These are phyloP conservation scores for Phaethon lepturus DNA, from an alignment of 2,113 vertebrate genomes.

Conservation along the genomic window DNA sequence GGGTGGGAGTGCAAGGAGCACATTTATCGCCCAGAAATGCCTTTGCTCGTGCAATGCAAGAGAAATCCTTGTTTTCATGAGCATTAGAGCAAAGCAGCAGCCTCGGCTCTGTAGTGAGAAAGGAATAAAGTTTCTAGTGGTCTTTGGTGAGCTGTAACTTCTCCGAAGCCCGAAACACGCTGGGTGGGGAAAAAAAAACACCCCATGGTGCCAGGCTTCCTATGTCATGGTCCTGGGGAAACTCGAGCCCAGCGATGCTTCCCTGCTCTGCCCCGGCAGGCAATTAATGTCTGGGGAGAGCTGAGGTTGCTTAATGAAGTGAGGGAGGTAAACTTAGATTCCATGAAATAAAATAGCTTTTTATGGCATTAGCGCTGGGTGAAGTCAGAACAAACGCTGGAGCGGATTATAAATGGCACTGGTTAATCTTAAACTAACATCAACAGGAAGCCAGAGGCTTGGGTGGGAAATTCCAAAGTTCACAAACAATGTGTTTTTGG, in stretches of 20 bases:
- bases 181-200: rapidly evolving
- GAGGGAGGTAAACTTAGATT: background rate
- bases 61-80: background rate
- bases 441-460: background rate
- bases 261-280: background rate
- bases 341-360: background rate
- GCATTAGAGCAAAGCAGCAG: background rate
- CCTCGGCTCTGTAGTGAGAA: rapidly evolving
- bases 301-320: rapidly evolving
- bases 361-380: background rate
- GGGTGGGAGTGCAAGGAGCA: rapidly evolving
- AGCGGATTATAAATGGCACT: background rate
- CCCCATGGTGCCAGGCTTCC: rapidly evolving
- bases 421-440: background rate
- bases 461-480: background rate
- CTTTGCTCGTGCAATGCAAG: rapidly evolving
- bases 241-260: rapidly evolving
- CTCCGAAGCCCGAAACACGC: background rate
- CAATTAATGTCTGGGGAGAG: background rate
- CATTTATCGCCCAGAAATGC: background rate
- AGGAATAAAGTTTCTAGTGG: rapidly evolving
- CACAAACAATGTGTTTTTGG: background rate
- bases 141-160: rapidly evolving
- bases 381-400: rapidly evolving
- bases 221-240: rapidly evolving